A percentile compares a stretch with the other conserved stretches of the same genome.
Conservation (phyloP, 30 jellyfish, hydroid and myxozoan genomes). For the Aurelia coerulea region DNA sequence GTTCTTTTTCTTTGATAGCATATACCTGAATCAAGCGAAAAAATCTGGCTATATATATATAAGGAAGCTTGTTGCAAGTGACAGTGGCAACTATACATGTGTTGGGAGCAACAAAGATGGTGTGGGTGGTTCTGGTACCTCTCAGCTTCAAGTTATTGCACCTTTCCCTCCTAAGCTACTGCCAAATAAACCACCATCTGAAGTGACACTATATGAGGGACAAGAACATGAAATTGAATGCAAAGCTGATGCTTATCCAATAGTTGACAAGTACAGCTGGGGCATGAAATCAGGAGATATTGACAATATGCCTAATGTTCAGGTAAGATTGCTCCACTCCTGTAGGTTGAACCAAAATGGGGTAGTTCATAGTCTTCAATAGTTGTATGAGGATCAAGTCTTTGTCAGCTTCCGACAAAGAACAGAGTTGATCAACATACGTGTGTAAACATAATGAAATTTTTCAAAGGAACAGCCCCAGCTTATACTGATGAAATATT, state of each 20-base stretch:
- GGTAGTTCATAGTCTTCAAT: too few species aligned
- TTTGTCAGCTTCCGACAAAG: too few species aligned
- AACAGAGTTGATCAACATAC: too few species aligned
- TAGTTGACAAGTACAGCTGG: constrained; percentile 27
- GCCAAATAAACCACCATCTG: constrained; percentile 25
- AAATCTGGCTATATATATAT: background rate
- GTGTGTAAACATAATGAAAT: too few species aligned
- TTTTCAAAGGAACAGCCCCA: too few species aligned
- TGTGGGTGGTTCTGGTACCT: constrained; percentile 5
- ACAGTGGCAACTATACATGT: constrained; percentile 44
- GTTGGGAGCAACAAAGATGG: constrained; percentile 1
- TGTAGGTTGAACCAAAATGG: too few species aligned
- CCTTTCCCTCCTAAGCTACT: constrained; percentile 10
- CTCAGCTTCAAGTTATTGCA: background rate
- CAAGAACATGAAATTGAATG: constrained; percentile 38
- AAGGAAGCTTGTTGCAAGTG: background rate
- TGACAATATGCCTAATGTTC: background rate
- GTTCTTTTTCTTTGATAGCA: background rate
- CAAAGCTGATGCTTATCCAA: constrained; percentile 39
- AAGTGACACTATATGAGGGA: constrained; percentile 40
- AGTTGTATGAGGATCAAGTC: too few species aligned
- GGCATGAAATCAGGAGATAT: constrained; percentile 25
- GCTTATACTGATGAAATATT: too few species aligned
- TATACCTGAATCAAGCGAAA: background rate
- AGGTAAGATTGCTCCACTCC: too few species aligned